phyloP scores from a whole-genome alignment of 2,888 invertebrate species.

The Nipponacmea schrenckii region DNA sequence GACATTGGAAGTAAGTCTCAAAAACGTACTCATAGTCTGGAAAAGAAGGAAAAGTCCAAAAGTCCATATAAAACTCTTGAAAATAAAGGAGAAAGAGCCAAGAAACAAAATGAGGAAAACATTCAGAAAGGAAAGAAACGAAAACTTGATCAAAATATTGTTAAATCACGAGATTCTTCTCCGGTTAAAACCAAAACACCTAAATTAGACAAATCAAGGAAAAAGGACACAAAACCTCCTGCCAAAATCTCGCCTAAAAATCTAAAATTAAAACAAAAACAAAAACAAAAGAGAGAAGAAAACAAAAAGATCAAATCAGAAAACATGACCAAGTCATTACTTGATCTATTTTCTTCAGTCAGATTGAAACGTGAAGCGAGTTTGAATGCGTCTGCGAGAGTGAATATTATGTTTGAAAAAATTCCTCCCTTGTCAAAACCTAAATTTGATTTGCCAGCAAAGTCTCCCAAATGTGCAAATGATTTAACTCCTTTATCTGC shows the following conservation, averaged over 20 bases:
- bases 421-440: constrained; percentile 30
- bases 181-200: constrained; percentile 10
- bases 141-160: background rate
- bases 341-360: constrained; percentile 25
- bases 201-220: constrained; percentile 12
- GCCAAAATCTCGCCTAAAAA: background rate
- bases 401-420: constrained; percentile 55
- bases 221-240: constrained; percentile 15
- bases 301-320: constrained; percentile 20
- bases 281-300: constrained; percentile 8
- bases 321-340: constrained; percentile 21
- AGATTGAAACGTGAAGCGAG: constrained; percentile 56
- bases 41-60: background rate
- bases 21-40: background rate
- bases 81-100: constrained; percentile 10
- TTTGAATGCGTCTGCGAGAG: constrained; percentile 53
- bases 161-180: background rate
- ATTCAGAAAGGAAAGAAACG: constrained; percentile 1
- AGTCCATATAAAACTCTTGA: background rate
- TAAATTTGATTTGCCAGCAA: background rate
- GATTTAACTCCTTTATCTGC: background rate
- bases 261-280: constrained; percentile 7
- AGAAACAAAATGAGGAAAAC: background rate
- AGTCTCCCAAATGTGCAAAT: background rate
- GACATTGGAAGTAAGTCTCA: background rate